These are phyloP conservation scores for Tribolium freemani DNA, from an alignment of 2,888 invertebrate species.

Conservation along the genomic window DNA sequence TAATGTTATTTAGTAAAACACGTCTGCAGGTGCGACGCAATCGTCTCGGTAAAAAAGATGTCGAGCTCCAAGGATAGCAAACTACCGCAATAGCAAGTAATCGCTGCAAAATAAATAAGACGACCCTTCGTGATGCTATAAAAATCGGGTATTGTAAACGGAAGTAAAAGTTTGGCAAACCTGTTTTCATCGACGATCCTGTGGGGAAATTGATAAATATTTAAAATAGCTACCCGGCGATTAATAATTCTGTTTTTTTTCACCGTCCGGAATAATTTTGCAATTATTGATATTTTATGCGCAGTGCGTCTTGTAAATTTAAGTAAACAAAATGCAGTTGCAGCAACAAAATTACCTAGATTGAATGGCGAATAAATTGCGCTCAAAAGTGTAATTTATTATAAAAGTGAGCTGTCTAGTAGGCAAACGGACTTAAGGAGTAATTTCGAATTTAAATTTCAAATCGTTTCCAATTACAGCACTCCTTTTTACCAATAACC, in stretches of 20 bases:
- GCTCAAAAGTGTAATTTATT: constrained; percentile 27
- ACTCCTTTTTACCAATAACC: constrained; percentile 17
- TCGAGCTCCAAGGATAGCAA: background rate
- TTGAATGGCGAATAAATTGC: constrained; percentile 17
- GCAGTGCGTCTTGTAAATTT: constrained; percentile 5
- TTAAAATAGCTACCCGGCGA: background rate
- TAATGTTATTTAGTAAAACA: background rate
- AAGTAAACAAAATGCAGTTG: constrained; percentile 29
- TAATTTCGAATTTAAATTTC: constrained; percentile 31
- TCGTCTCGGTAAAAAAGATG: background rate
- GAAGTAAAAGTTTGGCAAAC: background rate
- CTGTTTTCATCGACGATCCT: background rate
- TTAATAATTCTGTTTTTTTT: background rate
- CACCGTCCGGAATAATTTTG: background rate
- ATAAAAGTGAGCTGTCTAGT: constrained; percentile 3
- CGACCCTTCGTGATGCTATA: background rate
- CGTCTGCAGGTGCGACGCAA: background rate
- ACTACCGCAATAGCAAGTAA: background rate
- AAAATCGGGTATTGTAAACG: background rate
- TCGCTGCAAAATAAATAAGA: background rate
- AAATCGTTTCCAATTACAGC: constrained; percentile 28
- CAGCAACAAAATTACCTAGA: constrained; percentile 10
- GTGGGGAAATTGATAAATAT: background rate
- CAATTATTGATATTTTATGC: background rate
- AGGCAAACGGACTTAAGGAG: background rate